Base-by-base conservation (phyloP, 1,140 invertebrate genomes). In the Cotesia vestalis region DNA sequence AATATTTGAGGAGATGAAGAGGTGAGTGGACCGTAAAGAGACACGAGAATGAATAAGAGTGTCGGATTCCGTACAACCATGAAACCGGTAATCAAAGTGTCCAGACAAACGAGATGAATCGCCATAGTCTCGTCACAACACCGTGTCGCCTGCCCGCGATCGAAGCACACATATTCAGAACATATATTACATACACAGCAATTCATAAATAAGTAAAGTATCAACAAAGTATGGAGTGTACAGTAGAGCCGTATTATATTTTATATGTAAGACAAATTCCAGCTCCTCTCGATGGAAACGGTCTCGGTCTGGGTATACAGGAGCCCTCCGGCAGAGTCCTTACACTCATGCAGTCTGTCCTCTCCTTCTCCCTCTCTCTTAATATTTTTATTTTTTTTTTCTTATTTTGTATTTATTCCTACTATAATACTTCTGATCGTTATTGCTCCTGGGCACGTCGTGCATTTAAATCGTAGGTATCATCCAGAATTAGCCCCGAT, bases 71-170 rank as follows among this genome's bases (percentile, higher is more conserved):
- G 81, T 78, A 80, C 78, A 77, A 76, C 76, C 78, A 80, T 80
- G 79, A 84, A 84, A 83, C 84, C 81, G 78, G 84, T 84, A 84
- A 84, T 84, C 84, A 84, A 83, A 81, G 81, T 84, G 84, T 85
- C 83, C 77, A 79, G 80, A 80, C 79, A 78, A 78, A 84, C 80
- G 82, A 84, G 83, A 84, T 83, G 80, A 83, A 85, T 85, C 81
- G 81, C 78, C 76, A 80, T 78, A 76, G 76, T 78, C 79, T 78
- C 79, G 79, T 80, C 79, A 80, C 79, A 75, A 72, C 61, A 69
- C 46, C 75, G 75, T 76, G 63, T 77, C 74, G 74, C 73, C 46
- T 34, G 46, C 27, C 27, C 27, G 27, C 27, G 27, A 27, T 27
- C 1, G 27, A 27, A 27, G 27, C 27, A 27, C 27, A 27, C 27